Evolutionary conservation across 1,140 invertebrate species (phyloP), one percentile per base, ranked within the genome.

Genomic region (Pachyrhynchus sulphureomaculatus): DNA sequence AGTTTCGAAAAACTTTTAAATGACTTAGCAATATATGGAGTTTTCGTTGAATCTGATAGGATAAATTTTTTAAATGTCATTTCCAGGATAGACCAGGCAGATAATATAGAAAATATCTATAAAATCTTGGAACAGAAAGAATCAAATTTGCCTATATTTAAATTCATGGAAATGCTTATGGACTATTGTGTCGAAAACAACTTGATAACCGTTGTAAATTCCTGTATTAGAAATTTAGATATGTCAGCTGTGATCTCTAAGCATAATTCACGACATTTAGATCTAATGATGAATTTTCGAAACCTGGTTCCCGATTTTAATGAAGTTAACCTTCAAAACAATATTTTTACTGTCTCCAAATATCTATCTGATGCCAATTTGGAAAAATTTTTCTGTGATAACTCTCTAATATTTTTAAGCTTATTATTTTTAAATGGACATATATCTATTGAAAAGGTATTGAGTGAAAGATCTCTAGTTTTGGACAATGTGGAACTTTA

Each of bases 171-270:
- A 58, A 79, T 82, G 68, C 54, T 83, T 8, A 76, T 79, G 56
- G 78, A 79, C 67, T 79, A 78, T 78, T 81, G 77, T 72, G 69
- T 83, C 3, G 78, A 80, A 67, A 76, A 83, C 68, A 77, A 82
- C 67, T 68, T 82, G 15, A 79, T 78, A 65, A 75, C 76, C 53
- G 75, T 79, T 8, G 67, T 84, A 41, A 81, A 77, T 54, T 67
- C 76, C 64, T 81, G 79, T 66, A 77, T 61, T 76, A 76, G 70
- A 77, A 76, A 65, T 69, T 70, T 76, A 37, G 54, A 60, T 52
- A 13, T 68, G 56, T 34, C 15, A 63, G 23, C 17, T 39, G 8
- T 55, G 53, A 69, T 54, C 36, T 65, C 17, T 54, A 66, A 54
- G 20, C 23, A 9, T 70, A 74, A 64, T 45, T 53, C 41, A 13